phyloP scores from a whole-genome alignment of 2,113 vertebrate genomes.

The Aphelocoma coerulescens region DNA sequence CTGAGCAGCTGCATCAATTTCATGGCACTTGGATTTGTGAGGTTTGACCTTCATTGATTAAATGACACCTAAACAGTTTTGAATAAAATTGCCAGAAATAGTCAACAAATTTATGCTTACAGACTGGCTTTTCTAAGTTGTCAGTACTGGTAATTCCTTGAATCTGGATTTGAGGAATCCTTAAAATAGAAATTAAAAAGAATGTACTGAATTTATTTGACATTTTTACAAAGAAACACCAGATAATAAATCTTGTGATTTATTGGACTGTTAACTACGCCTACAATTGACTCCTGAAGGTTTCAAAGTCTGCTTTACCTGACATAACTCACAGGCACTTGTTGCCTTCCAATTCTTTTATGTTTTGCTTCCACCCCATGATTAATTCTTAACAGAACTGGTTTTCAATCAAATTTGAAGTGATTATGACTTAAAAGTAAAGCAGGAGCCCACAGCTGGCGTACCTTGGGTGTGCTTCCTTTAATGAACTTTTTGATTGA shows the following conservation, averaged over 20 bases:
- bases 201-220: not conserved
- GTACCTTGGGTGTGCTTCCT: constrained; percentile 81
- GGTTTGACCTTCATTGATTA: not conserved
- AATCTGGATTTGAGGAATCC: not conserved
- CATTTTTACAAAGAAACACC: not conserved
- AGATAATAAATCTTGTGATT: not conserved
- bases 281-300: not conserved
- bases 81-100: not conserved
- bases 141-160: not conserved
- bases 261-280: fast-evolving
- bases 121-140: not conserved
- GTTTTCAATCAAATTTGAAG: not conserved
- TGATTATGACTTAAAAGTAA: fast-evolving
- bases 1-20: not conserved
- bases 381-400: not conserved
- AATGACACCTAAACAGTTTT: not conserved
- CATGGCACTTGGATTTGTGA: not conserved
- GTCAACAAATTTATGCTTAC: not conserved
- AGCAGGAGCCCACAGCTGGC: not conserved
- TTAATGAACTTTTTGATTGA: constrained; percentile 84
- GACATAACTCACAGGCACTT: not conserved
- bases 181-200: not conserved
- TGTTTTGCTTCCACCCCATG: not conserved
- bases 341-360: not conserved
- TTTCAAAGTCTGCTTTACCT: not conserved